phyloP scores from a whole-genome alignment of 2,113 vertebrate genomes.

The Polypterus bichir region DNA sequence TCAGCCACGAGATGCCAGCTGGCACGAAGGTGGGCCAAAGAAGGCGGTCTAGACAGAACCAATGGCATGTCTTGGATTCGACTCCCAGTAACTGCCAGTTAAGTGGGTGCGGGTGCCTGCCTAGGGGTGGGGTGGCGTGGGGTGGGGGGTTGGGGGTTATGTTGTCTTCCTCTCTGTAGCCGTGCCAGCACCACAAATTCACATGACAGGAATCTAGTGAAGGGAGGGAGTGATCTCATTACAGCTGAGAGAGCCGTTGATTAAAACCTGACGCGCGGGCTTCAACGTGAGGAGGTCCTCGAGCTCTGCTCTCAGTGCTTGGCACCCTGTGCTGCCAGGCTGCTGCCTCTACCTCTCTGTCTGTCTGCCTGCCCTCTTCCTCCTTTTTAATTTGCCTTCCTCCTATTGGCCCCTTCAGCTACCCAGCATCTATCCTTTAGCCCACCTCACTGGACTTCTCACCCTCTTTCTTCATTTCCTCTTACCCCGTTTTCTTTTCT shows the following conservation, averaged over 20 bases:
- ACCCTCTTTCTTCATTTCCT: background rate
- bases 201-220: background rate
- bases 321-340: background rate
- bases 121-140: too few relatives aligned
- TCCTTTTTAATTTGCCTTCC: too few relatives aligned
- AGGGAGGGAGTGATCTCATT: conserved; percentile 2
- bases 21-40: too few relatives aligned
- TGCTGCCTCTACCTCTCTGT: background rate
- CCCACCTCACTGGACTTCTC: background rate
- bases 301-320: background rate
- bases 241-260: background rate
- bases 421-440: too few relatives aligned
- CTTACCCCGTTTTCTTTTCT: background rate
- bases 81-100: too few relatives aligned
- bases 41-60: too few relatives aligned
- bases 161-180: too few relatives aligned
- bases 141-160: too few relatives aligned
- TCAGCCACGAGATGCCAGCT: too few relatives aligned
- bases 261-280: background rate
- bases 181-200: background rate
- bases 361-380: background rate
- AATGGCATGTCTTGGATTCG: too few relatives aligned
- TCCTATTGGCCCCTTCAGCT: too few relatives aligned
- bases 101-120: too few relatives aligned
- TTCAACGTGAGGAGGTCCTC: background rate